Conservation (phyloP, 2,797 vertebrate species). For the Alectoris magna region DNA sequence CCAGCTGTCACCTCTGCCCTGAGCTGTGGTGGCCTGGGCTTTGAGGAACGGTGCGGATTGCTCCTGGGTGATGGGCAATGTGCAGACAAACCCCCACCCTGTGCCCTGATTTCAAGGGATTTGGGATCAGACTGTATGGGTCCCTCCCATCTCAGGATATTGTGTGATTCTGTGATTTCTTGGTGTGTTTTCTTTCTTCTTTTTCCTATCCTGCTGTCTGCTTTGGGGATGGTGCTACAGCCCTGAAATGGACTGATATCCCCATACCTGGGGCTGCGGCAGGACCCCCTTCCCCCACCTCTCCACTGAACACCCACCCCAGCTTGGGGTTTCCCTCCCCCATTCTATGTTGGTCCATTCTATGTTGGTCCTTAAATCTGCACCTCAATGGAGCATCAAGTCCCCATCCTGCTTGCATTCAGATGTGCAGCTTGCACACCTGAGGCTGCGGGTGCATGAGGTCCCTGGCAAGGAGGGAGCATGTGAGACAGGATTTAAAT, state of each 20-base stretch:
- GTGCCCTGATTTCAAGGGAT: neutral
- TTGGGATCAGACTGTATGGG: neutral
- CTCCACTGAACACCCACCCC: rapidly evolving
- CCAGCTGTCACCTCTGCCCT: neutral
- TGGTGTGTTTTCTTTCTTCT: neutral
- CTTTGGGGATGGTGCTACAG: neutral
- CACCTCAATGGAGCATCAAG: neutral
- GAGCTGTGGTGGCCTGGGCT: neutral
- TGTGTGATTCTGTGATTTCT: neutral
- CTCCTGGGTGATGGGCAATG: neutral
- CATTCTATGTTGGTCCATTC: neutral
- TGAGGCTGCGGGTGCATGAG: rapidly evolving
- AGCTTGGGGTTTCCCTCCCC: neutral
- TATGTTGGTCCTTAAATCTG: neutral
- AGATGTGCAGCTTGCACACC: neutral
- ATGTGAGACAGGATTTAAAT: neutral
- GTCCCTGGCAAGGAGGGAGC: rapidly evolving
- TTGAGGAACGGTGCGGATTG: too few relatives aligned
- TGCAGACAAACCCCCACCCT: neutral
- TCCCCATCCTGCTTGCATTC: neutral
- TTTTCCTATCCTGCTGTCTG: neutral
- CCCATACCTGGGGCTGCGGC: neutral
- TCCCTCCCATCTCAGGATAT: neutral
- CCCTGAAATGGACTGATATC: neutral
- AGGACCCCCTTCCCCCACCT: neutral